Conservation (phyloP, 2,797 vertebrate genomes). For the Gila robusta region DNA sequence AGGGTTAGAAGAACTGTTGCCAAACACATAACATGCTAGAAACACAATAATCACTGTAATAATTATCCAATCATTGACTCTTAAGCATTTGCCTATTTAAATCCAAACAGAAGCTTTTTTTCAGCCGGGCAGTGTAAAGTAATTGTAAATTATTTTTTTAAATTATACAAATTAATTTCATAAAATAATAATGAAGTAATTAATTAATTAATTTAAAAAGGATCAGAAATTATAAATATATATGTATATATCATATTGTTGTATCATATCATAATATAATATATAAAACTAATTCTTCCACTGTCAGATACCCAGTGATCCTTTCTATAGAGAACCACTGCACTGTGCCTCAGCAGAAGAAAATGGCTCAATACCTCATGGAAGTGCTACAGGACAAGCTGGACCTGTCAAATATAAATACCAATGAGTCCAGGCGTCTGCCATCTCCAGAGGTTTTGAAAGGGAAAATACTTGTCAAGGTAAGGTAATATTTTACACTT, state of each 20-base stretch:
- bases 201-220: too few species aligned
- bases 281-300: conserved; percentile 14
- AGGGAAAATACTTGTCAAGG: conserved; percentile 95
- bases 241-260: neutral
- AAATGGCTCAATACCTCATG: conserved; percentile 89
- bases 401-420: conserved; percentile 85
- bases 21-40: too few species aligned
- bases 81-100: too few species aligned
- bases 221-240: too few species aligned
- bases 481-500: conserved; percentile 58
- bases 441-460: conserved; percentile 92
- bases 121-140: too few species aligned
- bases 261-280: neutral
- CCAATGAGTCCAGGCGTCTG: conserved; percentile 82
- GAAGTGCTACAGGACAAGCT: conserved; percentile 91
- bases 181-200: neutral
- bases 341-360: conserved; percentile 92
- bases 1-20: neutral
- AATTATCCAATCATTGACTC: too few species aligned
- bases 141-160: neutral
- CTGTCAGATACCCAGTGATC: conserved; percentile 88
- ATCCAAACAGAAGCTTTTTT: too few species aligned
- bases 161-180: neutral
- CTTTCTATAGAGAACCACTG: conserved; percentile 94
- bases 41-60: too few species aligned